Percentiles rank a stretch among this genome's conserved stretches.
These are phyloP conservation scores for Cactoblastis cactorum DNA, from an alignment of 2,888 invertebrate genomes.

Conservation along the genomic window DNA sequence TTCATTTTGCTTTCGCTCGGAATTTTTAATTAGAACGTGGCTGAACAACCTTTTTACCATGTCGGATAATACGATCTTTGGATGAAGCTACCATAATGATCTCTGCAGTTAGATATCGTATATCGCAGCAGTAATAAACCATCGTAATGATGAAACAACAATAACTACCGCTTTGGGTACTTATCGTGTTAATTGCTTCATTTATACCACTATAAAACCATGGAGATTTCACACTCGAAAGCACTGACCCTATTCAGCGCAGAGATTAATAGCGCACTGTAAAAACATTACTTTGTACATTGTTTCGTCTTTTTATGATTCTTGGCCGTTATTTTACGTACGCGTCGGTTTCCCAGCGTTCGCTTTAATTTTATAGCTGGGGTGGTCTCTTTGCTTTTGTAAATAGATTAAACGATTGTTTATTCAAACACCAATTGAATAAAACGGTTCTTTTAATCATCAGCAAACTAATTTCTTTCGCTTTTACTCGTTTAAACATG, in stretches of 20 bases:
- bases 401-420: constrained; percentile 20
- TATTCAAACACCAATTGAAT: constrained; percentile 15
- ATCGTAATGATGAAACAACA: constrained; percentile 13
- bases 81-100: not conserved
- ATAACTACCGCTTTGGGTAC: constrained; percentile 1
- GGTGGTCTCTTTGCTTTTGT: constrained; percentile 19
- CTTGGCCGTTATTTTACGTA: constrained; percentile 35
- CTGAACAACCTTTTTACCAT: constrained; percentile 9
- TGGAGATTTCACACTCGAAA: constrained; percentile 40
- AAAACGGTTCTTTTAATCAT: not conserved
- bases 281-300: constrained; percentile 38
- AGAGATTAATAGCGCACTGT: constrained; percentile 35
- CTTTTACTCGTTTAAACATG: not conserved
- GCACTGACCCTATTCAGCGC: constrained; percentile 25
- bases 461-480: not conserved
- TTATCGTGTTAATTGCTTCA: constrained; percentile 41
- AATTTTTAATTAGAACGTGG: constrained; percentile 32
- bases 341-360: constrained; percentile 34
- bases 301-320: constrained; percentile 37
- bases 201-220: constrained; percentile 41
- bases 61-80: not conserved
- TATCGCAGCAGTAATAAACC: constrained; percentile 1
- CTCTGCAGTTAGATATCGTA: constrained; percentile 19
- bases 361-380: constrained; percentile 26
- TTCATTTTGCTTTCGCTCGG: constrained; percentile 27